These are phyloP conservation scores for Nipponacmea schrenckii DNA, from an alignment of 2,888 invertebrate genomes.

Conservation along the genomic window DNA sequence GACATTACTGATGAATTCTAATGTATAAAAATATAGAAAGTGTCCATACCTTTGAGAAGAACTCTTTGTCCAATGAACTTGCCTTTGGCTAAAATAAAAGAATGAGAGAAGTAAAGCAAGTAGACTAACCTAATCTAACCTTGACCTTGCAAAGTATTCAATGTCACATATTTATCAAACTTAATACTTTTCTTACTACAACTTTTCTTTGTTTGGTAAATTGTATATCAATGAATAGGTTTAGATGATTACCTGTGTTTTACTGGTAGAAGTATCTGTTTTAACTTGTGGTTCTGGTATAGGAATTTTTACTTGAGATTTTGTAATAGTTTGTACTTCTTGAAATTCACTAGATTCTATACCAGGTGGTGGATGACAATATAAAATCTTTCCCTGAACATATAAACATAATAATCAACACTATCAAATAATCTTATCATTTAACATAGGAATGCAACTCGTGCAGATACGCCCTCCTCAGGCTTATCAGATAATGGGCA, in stretches of 20 bases:
- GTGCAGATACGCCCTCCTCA: too few relatives aligned
- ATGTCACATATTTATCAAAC: too few relatives aligned
- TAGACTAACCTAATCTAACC: too few relatives aligned
- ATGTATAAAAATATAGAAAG: background rate
- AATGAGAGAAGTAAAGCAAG: background rate
- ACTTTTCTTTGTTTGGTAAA: too few relatives aligned
- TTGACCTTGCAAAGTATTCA: too few relatives aligned
- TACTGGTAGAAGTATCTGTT: background rate
- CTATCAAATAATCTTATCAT: too few relatives aligned
- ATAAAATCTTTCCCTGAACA: slow-evolving; percentile 85
- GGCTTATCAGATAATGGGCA: too few relatives aligned
- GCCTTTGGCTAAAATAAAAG: slow-evolving; percentile 24
- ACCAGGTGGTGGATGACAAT: slow-evolving; percentile 85
- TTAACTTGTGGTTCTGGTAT: background rate
- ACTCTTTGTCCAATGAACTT: slow-evolving; percentile 74
- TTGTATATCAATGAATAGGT: background rate
- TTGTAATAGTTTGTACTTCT: slow-evolving; percentile 17
- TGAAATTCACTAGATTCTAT: slow-evolving; percentile 74
- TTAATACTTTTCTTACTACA: too few relatives aligned
- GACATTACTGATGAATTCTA: too few relatives aligned
- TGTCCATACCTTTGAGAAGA: slow-evolving; percentile 70
- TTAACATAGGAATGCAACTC: too few relatives aligned
- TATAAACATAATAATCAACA: background rate
- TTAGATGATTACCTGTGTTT: background rate
- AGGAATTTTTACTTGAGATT: background rate